phyloP scores from a whole-genome alignment of 2,113 vertebrate species.

The Dolichallabes microphthalmus region DNA sequence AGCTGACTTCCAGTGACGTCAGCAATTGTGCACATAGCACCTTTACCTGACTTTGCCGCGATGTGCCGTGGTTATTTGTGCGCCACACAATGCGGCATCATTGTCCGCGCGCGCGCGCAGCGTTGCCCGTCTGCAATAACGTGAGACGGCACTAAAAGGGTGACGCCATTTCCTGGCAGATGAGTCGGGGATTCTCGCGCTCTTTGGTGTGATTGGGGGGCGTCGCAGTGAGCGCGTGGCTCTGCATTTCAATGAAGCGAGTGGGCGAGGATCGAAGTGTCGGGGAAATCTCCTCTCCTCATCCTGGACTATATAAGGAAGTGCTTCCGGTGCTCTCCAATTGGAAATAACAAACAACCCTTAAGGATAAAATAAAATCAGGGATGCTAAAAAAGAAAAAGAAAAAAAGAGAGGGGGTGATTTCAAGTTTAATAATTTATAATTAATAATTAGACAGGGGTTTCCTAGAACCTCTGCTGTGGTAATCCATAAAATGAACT shows the following conservation, averaged over 20 bases:
- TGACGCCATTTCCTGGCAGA: constrained; percentile 45
- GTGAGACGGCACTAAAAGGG: neutral
- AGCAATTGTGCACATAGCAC: constrained; percentile 24
- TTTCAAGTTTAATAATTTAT: neutral
- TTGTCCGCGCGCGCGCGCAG: neutral
- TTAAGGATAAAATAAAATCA: neutral
- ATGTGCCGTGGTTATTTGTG: neutral
- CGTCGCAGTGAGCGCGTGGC: constrained; percentile 37
- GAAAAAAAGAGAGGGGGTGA: too few species aligned
- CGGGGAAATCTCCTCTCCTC: constrained; percentile 39
- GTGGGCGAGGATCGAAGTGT: constrained; percentile 42
- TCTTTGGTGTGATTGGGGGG: constrained; percentile 17
- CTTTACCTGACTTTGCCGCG: constrained; percentile 11
- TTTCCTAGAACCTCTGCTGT: neutral
- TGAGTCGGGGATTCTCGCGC: constrained; percentile 48
- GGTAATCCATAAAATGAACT: neutral
- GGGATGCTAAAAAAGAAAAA: neutral
- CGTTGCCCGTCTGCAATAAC: neutral
- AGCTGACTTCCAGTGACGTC: constrained; percentile 31
- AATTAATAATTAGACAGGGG: neutral
- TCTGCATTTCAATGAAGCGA: constrained; percentile 50
- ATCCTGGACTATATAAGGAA: constrained; percentile 49
- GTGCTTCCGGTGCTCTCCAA: constrained; percentile 52
- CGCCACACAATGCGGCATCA: neutral
- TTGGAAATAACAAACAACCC: neutral